Conservation (phyloP, 2,113 vertebrate genomes). For the Semnopithecus entellus region DNA sequence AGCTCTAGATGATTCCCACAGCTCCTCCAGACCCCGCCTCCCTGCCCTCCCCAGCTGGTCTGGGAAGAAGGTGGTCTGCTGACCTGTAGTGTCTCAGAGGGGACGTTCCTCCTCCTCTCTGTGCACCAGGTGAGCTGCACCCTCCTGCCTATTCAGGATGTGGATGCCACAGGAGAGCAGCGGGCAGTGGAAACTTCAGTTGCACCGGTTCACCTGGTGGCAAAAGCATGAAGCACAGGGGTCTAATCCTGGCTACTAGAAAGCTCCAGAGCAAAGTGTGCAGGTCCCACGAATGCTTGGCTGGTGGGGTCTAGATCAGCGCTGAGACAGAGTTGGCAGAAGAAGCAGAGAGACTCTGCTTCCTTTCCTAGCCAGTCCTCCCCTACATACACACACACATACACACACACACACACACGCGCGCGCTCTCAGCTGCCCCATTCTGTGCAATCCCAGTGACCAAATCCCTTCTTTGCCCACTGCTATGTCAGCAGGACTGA, state of each 20-base stretch:
- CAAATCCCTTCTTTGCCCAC: neutral
- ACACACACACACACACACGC: fast-evolving
- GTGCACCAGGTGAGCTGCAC: neutral
- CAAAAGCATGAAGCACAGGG: neutral
- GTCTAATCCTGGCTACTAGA: neutral
- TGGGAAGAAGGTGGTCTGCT: slow-evolving; percentile 13
- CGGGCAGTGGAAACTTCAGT: neutral
- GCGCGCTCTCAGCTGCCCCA: neutral
- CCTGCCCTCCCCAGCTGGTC: slow-evolving; percentile 55
- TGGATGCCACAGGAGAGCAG: neutral
- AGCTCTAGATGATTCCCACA: neutral
- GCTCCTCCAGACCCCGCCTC: neutral
- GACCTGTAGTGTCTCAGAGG: neutral
- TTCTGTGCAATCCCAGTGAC: neutral
- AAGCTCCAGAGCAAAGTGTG: neutral
- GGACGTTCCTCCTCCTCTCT: neutral
- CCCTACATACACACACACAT: fast-evolving
- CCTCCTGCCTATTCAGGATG: neutral
- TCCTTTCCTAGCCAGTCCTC: neutral
- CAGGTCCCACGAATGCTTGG: neutral
- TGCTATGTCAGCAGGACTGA: slow-evolving; percentile 66
- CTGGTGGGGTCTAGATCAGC: neutral
- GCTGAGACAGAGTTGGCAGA: neutral
- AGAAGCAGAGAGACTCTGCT: neutral
- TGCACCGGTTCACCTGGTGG: neutral